Conservation (phyloP, 2,113 vertebrate genomes). For the Progne subis region DNA sequence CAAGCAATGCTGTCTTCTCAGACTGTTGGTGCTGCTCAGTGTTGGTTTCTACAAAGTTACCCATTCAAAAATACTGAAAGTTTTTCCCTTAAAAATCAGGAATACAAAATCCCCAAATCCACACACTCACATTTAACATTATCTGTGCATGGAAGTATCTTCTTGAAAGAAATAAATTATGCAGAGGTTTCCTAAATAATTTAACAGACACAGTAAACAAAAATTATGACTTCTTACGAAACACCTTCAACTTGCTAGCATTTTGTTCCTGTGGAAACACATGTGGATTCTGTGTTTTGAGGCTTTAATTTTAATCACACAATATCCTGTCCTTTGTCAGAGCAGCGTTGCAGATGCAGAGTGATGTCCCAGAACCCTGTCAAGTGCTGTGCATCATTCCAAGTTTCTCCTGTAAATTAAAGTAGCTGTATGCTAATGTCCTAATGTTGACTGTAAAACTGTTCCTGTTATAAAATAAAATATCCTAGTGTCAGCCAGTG, state of each 20-base stretch:
- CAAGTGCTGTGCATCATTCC: not conserved
- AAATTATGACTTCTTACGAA: not conserved
- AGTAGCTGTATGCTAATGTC: not conserved
- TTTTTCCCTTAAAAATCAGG: not conserved
- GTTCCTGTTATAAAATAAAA: not conserved
- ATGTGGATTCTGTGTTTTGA: not conserved
- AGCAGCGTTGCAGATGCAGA: not conserved
- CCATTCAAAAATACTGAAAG: not conserved
- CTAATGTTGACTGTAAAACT: not conserved
- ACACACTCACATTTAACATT: not conserved
- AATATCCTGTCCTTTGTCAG: not conserved
- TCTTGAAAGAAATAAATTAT: conserved; percentile 40
- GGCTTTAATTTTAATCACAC: not conserved
- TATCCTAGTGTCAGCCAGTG: not conserved
- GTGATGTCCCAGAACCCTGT: not conserved
- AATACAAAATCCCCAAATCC: not conserved
- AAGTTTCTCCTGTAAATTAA: not conserved
- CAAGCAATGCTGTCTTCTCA: not conserved
- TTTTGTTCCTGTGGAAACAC: conserved; percentile 17
- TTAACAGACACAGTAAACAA: not conserved
- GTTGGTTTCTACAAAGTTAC: not conserved
- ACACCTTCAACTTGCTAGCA: not conserved
- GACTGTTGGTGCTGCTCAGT: not conserved
- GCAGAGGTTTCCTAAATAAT: conserved; percentile 45
- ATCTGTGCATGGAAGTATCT: not conserved